These are phyloP conservation scores for Rhizoglyphus robini DNA, from an alignment of 1,140 invertebrate species.

Conservation along the genomic window DNA sequence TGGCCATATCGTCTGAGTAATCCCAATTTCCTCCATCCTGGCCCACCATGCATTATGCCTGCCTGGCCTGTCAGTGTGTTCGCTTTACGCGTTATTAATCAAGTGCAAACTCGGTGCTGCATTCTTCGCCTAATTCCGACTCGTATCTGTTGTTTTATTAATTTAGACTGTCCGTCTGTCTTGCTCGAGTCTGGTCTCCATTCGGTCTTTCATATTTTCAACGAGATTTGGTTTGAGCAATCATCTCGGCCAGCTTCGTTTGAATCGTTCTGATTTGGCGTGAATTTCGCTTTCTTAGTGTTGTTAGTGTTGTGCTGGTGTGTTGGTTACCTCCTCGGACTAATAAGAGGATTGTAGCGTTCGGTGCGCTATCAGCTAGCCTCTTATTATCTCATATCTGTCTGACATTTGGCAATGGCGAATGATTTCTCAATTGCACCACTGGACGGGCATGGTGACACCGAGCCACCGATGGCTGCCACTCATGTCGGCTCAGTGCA, in stretches of 20 bases:
- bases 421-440: constrained; percentile 10
- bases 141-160: not conserved
- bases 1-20: constrained; percentile 6
- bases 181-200: too few relatives aligned
- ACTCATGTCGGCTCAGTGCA: not conserved
- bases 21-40: not conserved
- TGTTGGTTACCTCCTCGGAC: not conserved
- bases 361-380: not conserved
- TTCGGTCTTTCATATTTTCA: not conserved
- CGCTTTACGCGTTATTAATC: constrained; percentile 10
- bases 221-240: too few relatives aligned
- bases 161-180: not conserved
- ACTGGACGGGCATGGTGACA: not conserved
- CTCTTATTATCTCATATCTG: constrained; percentile 14
- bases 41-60: too few relatives aligned
- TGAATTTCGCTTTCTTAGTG: not conserved
- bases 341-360: not conserved
- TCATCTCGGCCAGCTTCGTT: too few relatives aligned
- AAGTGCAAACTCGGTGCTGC: constrained; percentile 2
- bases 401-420: constrained; percentile 4
- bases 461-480: not conserved
- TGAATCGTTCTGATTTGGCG: not conserved
- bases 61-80: not conserved
- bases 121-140: not conserved
- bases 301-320: not conserved